Base-by-base conservation (phyloP, 2,113 vertebrate genomes). In the Chelonoidis abingdonii region DNA sequence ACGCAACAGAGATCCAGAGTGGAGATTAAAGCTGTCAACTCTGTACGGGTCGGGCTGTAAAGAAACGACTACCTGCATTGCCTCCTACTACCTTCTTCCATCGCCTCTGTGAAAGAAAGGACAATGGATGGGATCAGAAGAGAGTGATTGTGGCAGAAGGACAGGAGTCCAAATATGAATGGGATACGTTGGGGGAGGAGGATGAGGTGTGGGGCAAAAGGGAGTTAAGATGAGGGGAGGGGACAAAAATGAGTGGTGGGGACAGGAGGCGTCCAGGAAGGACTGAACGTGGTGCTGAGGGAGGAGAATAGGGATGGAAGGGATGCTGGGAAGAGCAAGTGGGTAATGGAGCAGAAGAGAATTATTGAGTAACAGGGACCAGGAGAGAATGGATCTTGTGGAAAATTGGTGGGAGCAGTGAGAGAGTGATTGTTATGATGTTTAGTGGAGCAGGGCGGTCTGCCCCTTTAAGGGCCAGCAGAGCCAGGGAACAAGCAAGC, bases 1-100 rank as follows among this genome's bases (percentile, higher is more conserved):
- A 31, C 25, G 24, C n/a, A 6, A 27, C 6, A 47, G 41, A 24
- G 75, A 27, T 6, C 75, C 22, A 14, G 38, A 14, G 22, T 27
- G 12, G 75, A 78, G 41, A 44, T 14, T 25, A 78, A 78, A 44
- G 25, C 75, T 47, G 13, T 14, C 41, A 3, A 8, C 41, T 27
- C 10, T 47, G 41, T 16, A 22, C 2, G 17, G 69, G 29, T 6
- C 10, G 31, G 7, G 19, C 38, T 8, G 8, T 2, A 54, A 13
- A 0, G 0, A 84, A 69, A 25, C n/a, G 27, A 41, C 4, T 19
- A 9, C 5, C 54, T 16, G 10, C 69, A 80, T 9, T 5, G 5
- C 41, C 19, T 6, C n/a, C 22, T 56, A 22, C 16, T 12, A 12
- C 24, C 1, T 5, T 47, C 50, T 24, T 41, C 31, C 27, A 24